Base-by-base conservation (phyloP, 2,797 vertebrate genomes). In the Liparis tanakae region DNA sequence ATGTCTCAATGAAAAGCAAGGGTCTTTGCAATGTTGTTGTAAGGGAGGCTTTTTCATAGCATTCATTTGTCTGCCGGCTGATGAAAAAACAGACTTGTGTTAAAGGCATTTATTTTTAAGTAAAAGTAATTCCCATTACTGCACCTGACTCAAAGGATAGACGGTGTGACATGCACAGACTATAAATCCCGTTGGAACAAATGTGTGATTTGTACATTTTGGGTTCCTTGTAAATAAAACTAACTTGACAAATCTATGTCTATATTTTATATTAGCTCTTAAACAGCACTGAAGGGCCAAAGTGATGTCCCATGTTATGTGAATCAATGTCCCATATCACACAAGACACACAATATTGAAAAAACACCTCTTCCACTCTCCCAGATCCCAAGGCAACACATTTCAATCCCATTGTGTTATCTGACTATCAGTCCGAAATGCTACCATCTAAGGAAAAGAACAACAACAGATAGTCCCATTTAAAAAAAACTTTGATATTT, bases 1-100 rank as follows among this genome's bases (percentile, higher is more conserved):
- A 75, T 63, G 70, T 74, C 68, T 41, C 33, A 62, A 82, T 76
- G 67, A 80, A 74, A 84, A 75, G 74, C 36, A 53, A 70, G 79
- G 74, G 65, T 72, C 68, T 37, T 61, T 65, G 75, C 46, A 64
- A 63, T 78, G 75, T 57, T 79, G 74, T 79, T 75, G 69, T 60
- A 54, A 72, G 34, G 10, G 6, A 60, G 36, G 70, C 37, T 68
- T 41, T 68, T 41, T 85, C 51, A 67, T 55, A 79, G 54, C 20
- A 64, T 37, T 66, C 3, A 30, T 55, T 60, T 58, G 2, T 63
- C 70, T 71, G 63, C 17, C n/a, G 36, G 51, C 25, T 36, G 33
- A 8, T 1, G 30, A 70, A 39, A 53, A 50, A 63, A 61, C 37
- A 34, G 0, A 13, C 10, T 14, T 18, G 20, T 15, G 13, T 17